Percentiles rank a stretch among this genome's conserved stretches.
phyloP scores from a whole-genome alignment of 2,888 invertebrate genomes.

The Taphrorychus bicolor region DNA sequence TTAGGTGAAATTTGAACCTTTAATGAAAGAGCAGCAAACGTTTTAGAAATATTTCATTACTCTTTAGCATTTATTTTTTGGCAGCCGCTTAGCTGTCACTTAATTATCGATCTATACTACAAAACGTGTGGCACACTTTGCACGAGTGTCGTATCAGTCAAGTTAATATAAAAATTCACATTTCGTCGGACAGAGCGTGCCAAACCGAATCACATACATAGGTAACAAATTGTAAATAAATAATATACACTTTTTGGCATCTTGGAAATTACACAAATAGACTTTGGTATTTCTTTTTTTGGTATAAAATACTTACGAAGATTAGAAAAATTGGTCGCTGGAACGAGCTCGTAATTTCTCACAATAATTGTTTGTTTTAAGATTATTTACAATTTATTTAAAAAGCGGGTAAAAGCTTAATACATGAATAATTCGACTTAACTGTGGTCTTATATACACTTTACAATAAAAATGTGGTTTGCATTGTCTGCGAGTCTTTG shows the following conservation, averaged over 20 bases:
- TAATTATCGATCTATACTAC: conserved; percentile 33
- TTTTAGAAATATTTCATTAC: conserved; percentile 32
- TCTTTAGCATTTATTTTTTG: conserved; percentile 12
- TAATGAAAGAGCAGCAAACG: no score
- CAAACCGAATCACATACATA: conserved; percentile 60
- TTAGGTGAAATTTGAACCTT: no score
- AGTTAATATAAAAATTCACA: conserved; percentile 44
- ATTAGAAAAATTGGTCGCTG: conserved; percentile 40
- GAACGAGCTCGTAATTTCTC: conserved; percentile 6
- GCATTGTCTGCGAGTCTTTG: no score
- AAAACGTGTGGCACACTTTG: conserved; percentile 45
- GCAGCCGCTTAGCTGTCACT: conserved; percentile 34
- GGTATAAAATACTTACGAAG: conserved; percentile 62
- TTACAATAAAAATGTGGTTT: not conserved
- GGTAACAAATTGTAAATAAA: conserved; percentile 62
- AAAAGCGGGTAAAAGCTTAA: not conserved
- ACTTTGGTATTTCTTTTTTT: conserved; percentile 64
- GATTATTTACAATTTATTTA: conserved; percentile 2
- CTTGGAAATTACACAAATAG: conserved; percentile 71
- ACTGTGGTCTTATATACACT: not conserved
- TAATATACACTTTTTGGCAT: conserved; percentile 65
- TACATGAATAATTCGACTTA: not conserved
- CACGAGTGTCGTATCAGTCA: conserved; percentile 54
- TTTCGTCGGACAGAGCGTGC: conserved; percentile 46
- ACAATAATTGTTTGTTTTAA: not conserved